phyloP scores from a whole-genome alignment of 2,113 vertebrate species.

The Arenaria interpres region DNA sequence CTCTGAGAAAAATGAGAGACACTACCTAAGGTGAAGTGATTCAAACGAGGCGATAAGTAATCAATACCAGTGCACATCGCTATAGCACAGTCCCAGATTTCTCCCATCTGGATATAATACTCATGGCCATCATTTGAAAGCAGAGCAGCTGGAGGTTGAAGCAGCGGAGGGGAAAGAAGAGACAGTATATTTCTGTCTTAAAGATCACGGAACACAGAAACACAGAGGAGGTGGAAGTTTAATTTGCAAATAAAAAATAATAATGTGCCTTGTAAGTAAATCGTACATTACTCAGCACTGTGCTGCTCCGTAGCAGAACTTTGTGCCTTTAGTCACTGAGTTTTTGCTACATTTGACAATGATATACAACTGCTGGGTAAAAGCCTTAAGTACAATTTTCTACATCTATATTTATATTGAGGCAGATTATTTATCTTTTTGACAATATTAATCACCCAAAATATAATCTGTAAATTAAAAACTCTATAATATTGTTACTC shows the following conservation, averaged over 20 bases:
- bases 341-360: constrained; percentile 31
- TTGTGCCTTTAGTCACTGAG: background rate
- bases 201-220: background rate
- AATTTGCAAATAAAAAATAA: constrained; percentile 35
- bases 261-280: background rate
- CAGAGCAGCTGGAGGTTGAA: background rate
- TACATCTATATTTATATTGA: constrained; percentile 45
- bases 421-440: constrained; percentile 63
- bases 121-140: background rate
- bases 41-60: background rate
- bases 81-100: background rate
- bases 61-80: background rate
- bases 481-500: constrained; percentile 11
- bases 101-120: background rate
- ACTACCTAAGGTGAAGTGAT: background rate
- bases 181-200: background rate
- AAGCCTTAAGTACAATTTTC: constrained; percentile 41
- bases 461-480: constrained; percentile 62
- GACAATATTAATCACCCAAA: constrained; percentile 52
- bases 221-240: background rate
- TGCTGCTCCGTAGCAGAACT: background rate
- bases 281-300: background rate
- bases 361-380: constrained; percentile 39
- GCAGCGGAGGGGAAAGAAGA: background rate
- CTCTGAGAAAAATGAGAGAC: background rate